Conservation (phyloP, 2,888 invertebrate species). For the Carpatolechia fugitivella region DNA sequence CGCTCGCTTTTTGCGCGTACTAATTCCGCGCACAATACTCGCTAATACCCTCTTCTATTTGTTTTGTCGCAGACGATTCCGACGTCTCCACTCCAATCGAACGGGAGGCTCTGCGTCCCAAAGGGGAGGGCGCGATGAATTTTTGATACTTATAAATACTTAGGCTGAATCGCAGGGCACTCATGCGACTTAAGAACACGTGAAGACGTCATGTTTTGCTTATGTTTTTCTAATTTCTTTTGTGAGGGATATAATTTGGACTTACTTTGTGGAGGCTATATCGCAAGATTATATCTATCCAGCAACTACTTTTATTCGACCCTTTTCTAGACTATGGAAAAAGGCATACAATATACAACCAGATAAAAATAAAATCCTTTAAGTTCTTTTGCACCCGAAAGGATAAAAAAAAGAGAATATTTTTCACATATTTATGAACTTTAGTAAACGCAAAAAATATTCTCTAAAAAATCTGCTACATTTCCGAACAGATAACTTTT, state of each 20-base stretch:
- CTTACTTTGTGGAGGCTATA: neutral
- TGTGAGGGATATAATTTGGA: neutral
- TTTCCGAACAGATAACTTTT: conserved; percentile 6
- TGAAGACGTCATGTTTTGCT: neutral
- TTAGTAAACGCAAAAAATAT: too few relatives aligned
- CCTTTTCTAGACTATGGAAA: too few relatives aligned
- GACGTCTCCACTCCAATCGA: neutral
- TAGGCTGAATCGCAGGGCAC: neutral
- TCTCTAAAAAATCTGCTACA: neutral
- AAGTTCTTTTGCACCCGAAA: too few relatives aligned
- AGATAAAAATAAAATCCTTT: too few relatives aligned
- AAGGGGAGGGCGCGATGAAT: neutral
- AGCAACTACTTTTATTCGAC: too few relatives aligned
- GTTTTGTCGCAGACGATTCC: conserved; percentile 22
- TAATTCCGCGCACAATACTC: conserved; percentile 57
- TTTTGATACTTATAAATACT: conserved; percentile 13
- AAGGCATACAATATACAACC: too few relatives aligned
- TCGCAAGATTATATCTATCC: neutral
- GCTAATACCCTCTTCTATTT: conserved; percentile 44
- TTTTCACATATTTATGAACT: too few relatives aligned
- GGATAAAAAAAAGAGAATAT: too few relatives aligned
- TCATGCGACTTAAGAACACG: neutral
- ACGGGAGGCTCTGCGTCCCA: neutral
- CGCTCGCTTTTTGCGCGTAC: conserved; percentile 39
- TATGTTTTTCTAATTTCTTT: neutral